Percentiles rank a stretch among this genome's conserved stretches.
Evolutionary conservation across 2,113 vertebrate genomes (phyloP).

Genomic region (Phrynocephalus versicolor): DNA sequence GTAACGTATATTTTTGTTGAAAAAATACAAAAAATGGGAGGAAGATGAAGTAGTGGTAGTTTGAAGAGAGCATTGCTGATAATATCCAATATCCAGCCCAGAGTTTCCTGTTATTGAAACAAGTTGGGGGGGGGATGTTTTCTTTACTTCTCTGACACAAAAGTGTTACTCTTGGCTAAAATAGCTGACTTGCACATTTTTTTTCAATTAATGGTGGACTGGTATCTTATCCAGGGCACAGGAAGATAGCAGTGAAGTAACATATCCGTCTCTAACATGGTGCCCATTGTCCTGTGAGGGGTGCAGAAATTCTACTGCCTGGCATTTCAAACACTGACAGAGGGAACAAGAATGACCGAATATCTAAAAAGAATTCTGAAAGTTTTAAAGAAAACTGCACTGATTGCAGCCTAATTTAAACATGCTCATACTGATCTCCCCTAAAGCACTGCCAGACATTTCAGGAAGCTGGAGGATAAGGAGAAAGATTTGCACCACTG

Average conservation of each 20-base stretch:
- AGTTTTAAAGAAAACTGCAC: too few relatives aligned
- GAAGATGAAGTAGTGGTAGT: constrained; percentile 30
- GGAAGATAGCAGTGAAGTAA: background rate
- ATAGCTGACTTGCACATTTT: constrained; percentile 16
- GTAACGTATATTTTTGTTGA: background rate
- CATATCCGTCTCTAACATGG: background rate
- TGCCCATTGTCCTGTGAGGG: background rate
- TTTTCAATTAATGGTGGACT: background rate
- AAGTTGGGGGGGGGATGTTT: background rate
- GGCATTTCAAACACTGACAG: background rate
- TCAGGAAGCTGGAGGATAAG: too few relatives aligned
- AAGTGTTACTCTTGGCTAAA: background rate
- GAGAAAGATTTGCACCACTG: too few relatives aligned
- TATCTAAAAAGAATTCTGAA: too few relatives aligned
- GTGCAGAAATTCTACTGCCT: background rate
- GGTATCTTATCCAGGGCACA: background rate
- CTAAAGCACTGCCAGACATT: too few relatives aligned
- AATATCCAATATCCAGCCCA: constrained; percentile 34
- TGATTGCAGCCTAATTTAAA: too few relatives aligned
- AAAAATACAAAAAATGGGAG: background rate
- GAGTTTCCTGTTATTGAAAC: constrained; percentile 41
- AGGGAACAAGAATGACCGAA: background rate
- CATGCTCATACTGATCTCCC: too few relatives aligned
- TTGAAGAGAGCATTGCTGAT: constrained; percentile 17
- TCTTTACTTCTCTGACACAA: background rate